Conservation (phyloP, 2,797 vertebrate species). For the Psittacula echo region DNA sequence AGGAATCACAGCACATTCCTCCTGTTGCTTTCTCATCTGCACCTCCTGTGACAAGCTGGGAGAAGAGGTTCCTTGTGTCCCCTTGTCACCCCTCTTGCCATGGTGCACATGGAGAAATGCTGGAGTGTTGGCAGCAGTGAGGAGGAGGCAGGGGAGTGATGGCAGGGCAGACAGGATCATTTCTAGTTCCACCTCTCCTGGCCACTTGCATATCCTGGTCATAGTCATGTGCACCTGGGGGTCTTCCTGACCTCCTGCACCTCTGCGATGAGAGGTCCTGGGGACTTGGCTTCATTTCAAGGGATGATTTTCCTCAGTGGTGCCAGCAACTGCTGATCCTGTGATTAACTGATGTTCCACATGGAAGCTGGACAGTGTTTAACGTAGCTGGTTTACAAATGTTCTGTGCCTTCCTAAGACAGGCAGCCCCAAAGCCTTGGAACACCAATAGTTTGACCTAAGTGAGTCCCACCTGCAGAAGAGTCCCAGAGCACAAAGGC, state of each 20-base stretch:
- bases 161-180: not conserved
- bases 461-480: not conserved
- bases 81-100: slow-evolving; percentile 8
- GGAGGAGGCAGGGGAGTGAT: not conserved
- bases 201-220: not conserved
- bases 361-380: not conserved
- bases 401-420: not conserved
- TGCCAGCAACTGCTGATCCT: not conserved
- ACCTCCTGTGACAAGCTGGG: not conserved
- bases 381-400: not conserved
- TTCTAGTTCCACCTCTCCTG: not conserved
- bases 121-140: not conserved
- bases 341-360: not conserved
- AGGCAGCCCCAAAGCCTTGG: not conserved
- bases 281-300: not conserved
- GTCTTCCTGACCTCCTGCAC: not conserved
- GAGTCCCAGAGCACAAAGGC: not conserved
- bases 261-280: not conserved
- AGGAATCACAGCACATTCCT: not conserved
- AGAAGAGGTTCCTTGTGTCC: slow-evolving; percentile 29
- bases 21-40: slow-evolving; percentile 6
- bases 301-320: not conserved
- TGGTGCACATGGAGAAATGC: not conserved
- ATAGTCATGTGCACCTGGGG: not conserved
- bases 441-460: not conserved